These are phyloP conservation scores for Drosophila macrospina DNA, from an alignment of 2,888 invertebrate species.

Conservation along the genomic window DNA sequence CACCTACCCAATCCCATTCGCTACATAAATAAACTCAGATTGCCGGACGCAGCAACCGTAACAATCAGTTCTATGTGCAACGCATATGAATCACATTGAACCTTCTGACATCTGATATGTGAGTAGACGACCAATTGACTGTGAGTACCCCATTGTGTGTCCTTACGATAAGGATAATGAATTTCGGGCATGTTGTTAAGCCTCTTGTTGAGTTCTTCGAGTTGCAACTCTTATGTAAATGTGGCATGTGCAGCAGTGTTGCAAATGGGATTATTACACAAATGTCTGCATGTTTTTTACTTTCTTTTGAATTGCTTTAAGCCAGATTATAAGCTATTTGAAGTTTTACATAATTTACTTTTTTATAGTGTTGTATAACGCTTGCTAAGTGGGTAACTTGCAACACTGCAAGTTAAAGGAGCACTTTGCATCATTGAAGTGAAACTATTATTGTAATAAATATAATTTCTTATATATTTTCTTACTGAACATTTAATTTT, in stretches of 20 bases:
- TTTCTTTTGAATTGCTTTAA: background rate
- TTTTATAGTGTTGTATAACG: too few species aligned
- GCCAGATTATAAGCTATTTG: too few species aligned
- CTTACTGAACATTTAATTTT: too few species aligned
- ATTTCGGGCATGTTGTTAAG: constrained; percentile 37
- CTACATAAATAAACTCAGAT: constrained; percentile 64
- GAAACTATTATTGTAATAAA: too few species aligned
- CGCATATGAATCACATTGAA: constrained; percentile 36
- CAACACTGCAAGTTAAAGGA: too few species aligned
- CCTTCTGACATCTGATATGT: constrained; percentile 25
- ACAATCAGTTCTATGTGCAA: constrained; percentile 52
- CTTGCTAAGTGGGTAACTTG: too few species aligned
- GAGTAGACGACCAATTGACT: constrained; percentile 19
- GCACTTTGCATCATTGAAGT: too few species aligned
- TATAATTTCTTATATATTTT: too few species aligned
- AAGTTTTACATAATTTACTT: too few species aligned
- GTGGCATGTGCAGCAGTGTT: background rate
- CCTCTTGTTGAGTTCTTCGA: constrained; percentile 38
- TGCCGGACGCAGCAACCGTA: constrained; percentile 38
- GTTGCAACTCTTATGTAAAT: constrained; percentile 31
- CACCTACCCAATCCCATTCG: too few species aligned
- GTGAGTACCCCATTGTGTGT: constrained; percentile 10
- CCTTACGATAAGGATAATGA: constrained; percentile 51
- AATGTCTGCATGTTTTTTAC: background rate
- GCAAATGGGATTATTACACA: background rate